A percentile compares a stretch with the other conserved stretches of the same genome.
These are phyloP conservation scores for Acanthosepion esculentum DNA, from an alignment of 2,888 invertebrate species.

Conservation along the genomic window DNA sequence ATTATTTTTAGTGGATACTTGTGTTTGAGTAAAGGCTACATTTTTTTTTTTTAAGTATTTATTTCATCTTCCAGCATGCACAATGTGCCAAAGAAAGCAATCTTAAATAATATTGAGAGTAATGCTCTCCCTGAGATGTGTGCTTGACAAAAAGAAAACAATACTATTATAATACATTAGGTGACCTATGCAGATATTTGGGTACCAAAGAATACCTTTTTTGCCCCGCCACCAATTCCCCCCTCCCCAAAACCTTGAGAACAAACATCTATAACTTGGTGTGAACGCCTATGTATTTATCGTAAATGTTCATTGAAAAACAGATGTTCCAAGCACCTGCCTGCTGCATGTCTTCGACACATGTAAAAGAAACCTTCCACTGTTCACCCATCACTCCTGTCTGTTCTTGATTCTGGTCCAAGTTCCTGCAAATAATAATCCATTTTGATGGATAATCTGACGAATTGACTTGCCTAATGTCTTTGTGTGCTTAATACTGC, in stretches of 20 bases:
- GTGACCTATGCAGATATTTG: background rate
- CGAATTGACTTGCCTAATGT: background rate
- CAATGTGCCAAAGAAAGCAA: too few species aligned
- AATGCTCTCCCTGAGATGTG: too few species aligned
- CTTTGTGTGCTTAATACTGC: background rate
- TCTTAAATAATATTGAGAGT: too few species aligned
- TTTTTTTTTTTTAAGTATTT: too few species aligned
- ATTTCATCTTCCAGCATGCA: too few species aligned
- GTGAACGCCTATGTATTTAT: background rate
- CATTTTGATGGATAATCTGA: slow-evolving; percentile 33
- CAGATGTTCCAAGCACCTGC: background rate
- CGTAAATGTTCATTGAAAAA: background rate
- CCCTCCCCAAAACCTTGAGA: too few species aligned
- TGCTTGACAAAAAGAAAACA: background rate
- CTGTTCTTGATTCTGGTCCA: background rate
- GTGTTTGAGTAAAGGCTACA: too few species aligned
- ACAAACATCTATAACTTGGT: too few species aligned
- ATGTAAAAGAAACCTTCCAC: background rate
- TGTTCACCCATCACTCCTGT: background rate
- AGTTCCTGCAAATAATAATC: background rate
- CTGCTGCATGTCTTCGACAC: background rate
- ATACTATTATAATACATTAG: background rate
- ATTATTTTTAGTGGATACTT: too few species aligned
- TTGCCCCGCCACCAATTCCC: too few species aligned
- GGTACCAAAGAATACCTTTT: background rate